These are phyloP conservation scores for Seriola rivoliana DNA, from an alignment of 2,113 vertebrate genomes.

Conservation along the genomic window DNA sequence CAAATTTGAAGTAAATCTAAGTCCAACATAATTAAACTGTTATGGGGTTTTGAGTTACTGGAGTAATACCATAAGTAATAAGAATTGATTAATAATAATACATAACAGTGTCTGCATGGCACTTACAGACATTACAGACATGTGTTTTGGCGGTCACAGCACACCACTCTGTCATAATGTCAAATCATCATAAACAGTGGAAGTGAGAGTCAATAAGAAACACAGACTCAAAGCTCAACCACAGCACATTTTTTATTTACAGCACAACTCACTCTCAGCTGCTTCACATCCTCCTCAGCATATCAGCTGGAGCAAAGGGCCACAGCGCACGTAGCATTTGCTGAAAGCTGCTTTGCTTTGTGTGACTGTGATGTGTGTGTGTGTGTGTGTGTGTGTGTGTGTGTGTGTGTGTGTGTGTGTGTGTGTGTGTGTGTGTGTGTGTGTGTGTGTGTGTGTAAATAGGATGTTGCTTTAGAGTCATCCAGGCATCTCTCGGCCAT, in stretches of 20 bases:
- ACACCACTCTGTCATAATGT: constrained; percentile 5
- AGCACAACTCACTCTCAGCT: constrained; percentile 40
- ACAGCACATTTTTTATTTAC: constrained; percentile 60
- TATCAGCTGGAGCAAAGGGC: constrained; percentile 27
- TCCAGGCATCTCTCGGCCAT: constrained; percentile 67
- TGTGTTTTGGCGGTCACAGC: constrained; percentile 8
- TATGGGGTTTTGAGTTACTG: neutral
- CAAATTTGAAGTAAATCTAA: neutral
- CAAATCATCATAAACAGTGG: constrained; percentile 47
- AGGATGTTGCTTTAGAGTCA: constrained; percentile 77
- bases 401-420: constrained; percentile 5
- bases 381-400: neutral
- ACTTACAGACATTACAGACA: neutral
- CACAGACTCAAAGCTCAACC: constrained; percentile 36
- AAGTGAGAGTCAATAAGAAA: constrained; percentile 54
- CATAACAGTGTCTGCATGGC: neutral
- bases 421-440: constrained; percentile 7
- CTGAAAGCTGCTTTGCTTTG: constrained; percentile 41
- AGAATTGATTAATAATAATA: neutral
- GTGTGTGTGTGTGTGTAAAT: constrained; percentile 54
- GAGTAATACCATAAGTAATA: neutral
- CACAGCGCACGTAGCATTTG: constrained; percentile 20
- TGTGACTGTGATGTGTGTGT: constrained; percentile 3
- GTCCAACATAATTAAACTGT: neutral
- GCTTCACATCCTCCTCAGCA: constrained; percentile 43